These are phyloP conservation scores for Pyrocephalus nanus DNA, from an alignment of 2,797 vertebrate species.

Conservation along the genomic window DNA sequence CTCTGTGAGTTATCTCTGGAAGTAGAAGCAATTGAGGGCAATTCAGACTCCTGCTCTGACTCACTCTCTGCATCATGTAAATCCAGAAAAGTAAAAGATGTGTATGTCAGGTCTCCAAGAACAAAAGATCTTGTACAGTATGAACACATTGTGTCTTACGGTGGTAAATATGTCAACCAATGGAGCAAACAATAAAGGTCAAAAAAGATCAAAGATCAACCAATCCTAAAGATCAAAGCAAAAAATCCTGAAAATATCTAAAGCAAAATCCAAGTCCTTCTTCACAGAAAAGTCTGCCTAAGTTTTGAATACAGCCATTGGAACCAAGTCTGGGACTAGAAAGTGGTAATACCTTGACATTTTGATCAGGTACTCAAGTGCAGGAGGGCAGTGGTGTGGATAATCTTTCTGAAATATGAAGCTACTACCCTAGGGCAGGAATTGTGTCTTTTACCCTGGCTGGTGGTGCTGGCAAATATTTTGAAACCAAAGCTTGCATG, in stretches of 20 bases:
- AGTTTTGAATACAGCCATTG: neutral
- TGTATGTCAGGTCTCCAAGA: neutral
- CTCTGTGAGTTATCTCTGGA: neutral
- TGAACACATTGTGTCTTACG: neutral
- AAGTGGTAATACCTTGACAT: neutral
- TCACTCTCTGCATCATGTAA: neutral
- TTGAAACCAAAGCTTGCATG: neutral
- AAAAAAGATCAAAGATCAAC: neutral
- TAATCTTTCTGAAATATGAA: neutral
- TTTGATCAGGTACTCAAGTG: neutral
- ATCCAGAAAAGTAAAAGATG: neutral
- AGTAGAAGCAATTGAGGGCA: accelerated
- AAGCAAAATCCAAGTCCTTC: neutral
- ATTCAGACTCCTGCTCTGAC: neutral
- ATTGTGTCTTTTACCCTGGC: neutral
- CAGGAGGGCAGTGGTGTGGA: neutral
- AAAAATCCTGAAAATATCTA: neutral
- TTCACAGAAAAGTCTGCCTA: neutral
- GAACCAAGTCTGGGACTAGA: neutral
- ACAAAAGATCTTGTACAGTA: neutral
- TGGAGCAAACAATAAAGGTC: neutral
- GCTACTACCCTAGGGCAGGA: neutral
- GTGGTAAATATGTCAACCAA: neutral
- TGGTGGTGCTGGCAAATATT: neutral
- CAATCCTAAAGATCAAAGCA: neutral